Percentiles rank a stretch among this genome's conserved stretches.
phyloP scores from a whole-genome alignment of 1,140 invertebrate genomes.

The Caenorhabditis latens region DNA sequence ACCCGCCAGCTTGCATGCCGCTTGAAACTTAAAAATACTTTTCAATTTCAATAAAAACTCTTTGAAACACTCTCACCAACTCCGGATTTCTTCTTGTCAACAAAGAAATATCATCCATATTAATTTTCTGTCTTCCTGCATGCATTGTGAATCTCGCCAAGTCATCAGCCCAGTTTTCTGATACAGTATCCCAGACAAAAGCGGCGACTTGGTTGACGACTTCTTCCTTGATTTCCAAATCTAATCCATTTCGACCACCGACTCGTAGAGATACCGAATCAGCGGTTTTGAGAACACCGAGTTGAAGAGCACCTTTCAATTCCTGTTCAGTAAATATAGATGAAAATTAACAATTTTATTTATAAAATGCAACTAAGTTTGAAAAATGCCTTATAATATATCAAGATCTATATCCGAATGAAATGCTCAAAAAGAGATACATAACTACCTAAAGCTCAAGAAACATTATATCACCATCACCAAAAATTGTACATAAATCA shows the following conservation, averaged over 20 bases:
- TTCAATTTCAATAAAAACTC: background rate
- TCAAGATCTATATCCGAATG: background rate
- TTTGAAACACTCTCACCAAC: background rate
- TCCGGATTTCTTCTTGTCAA: constrained; percentile 53
- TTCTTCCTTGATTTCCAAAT: constrained; percentile 40
- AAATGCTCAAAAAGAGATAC: background rate
- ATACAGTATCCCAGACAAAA: constrained; percentile 52
- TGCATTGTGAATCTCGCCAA: constrained; percentile 49
- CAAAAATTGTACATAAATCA: constrained; percentile 3
- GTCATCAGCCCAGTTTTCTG: constrained; percentile 54
- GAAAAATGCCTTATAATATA: background rate
- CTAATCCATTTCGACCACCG: constrained; percentile 17
- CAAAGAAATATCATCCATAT: constrained; percentile 46
- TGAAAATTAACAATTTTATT: constrained; percentile 2
- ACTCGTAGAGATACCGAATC: constrained; percentile 38
- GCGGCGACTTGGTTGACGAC: constrained; percentile 20
- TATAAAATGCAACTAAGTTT: background rate
- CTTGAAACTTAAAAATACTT: background rate
- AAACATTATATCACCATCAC: background rate
- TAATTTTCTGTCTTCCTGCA: constrained; percentile 18
- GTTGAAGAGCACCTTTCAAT: constrained; percentile 30
- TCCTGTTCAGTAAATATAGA: background rate
- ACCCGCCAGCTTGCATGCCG: background rate
- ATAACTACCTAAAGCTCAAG: background rate
- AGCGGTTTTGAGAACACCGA: constrained; percentile 11